phyloP scores from a whole-genome alignment of 2,888 invertebrate genomes.

The Artemia sinica region DNA sequence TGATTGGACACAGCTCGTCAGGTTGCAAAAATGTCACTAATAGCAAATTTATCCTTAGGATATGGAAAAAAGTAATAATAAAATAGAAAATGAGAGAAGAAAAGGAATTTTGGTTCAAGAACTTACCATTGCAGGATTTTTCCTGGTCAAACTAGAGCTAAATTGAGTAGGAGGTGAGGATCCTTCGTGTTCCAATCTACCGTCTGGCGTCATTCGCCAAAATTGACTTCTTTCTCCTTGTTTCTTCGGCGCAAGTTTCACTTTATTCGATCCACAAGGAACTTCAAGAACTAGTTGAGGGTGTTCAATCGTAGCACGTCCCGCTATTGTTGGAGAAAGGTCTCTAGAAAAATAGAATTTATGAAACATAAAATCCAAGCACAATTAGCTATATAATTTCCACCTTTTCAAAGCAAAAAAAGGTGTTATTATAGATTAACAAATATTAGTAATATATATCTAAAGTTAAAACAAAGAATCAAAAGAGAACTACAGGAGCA shows the following conservation, averaged over 20 bases:
- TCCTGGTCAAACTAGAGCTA: conserved; percentile 23
- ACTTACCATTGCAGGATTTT: conserved; percentile 11
- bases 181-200: conserved; percentile 84
- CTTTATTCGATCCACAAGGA: conserved; percentile 41
- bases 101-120: not conserved
- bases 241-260: conserved; percentile 53
- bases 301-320: conserved; percentile 39
- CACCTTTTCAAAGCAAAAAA: too few relatives aligned
- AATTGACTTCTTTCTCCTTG: conserved; percentile 59
- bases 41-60: too few relatives aligned
- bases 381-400: too few relatives aligned
- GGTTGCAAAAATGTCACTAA: too few relatives aligned
- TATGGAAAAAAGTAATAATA: too few relatives aligned
- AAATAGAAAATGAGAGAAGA: too few relatives aligned
- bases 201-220: conserved; percentile 80
- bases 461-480: too few relatives aligned
- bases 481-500: too few relatives aligned
- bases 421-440: too few relatives aligned
- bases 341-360: not conserved
- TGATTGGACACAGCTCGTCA: too few relatives aligned
- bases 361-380: not conserved
- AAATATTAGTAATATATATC: too few relatives aligned
- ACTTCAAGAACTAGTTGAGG: conserved; percentile 65
- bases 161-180: conserved; percentile 38
- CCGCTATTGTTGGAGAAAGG: conserved; percentile 16